These are phyloP conservation scores for Artemia sp. DNA, from an alignment of 2,888 invertebrate genomes.

Conservation along the genomic window DNA sequence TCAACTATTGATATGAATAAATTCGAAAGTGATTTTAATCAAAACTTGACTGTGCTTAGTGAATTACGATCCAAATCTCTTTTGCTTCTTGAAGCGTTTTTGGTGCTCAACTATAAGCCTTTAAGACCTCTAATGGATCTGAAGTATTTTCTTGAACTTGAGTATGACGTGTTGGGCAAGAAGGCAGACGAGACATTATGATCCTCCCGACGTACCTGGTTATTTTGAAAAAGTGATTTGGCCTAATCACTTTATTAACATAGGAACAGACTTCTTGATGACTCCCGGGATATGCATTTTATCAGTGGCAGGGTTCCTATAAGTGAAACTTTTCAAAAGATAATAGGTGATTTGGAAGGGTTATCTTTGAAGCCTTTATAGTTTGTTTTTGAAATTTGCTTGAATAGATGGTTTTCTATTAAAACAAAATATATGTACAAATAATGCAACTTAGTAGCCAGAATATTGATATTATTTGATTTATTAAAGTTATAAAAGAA, in stretches of 20 bases:
- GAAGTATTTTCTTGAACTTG: constrained; percentile 54
- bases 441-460: too few relatives aligned
- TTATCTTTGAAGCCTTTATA: background rate
- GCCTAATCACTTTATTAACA: constrained; percentile 51
- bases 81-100: constrained; percentile 57
- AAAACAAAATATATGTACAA: too few relatives aligned
- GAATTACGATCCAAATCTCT: constrained; percentile 32
- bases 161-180: constrained; percentile 47
- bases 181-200: constrained; percentile 45
- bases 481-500: too few relatives aligned
- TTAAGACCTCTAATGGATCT: constrained; percentile 47
- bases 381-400: too few relatives aligned
- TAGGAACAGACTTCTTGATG: constrained; percentile 26
- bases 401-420: too few relatives aligned
- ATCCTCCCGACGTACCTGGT: constrained; percentile 67
- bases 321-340: background rate
- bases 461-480: too few relatives aligned
- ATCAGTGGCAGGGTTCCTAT: constrained; percentile 9
- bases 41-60: constrained; percentile 26
- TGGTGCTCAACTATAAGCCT: constrained; percentile 49
- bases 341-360: background rate
- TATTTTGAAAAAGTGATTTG: constrained; percentile 76
- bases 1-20: constrained; percentile 54
- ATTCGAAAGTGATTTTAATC: constrained; percentile 31
- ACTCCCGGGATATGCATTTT: constrained; percentile 1